Conservation (phyloP, 2,113 vertebrate genomes). For the Dromaius novaehollandiae region DNA sequence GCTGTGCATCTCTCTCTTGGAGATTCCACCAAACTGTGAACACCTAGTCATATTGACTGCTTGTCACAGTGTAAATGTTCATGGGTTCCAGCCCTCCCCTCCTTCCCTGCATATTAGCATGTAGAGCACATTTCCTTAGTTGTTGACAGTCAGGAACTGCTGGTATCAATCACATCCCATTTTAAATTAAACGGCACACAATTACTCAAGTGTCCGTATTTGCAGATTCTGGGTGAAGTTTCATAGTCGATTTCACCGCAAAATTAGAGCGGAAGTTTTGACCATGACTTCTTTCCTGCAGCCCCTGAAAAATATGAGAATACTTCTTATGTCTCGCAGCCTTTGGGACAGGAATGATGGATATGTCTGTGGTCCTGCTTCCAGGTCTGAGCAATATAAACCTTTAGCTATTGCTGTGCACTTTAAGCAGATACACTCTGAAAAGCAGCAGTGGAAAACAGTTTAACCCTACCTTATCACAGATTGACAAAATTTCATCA, state of each 20-base stretch:
- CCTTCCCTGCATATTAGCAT: neutral
- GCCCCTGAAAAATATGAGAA: neutral
- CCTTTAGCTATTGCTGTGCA: neutral
- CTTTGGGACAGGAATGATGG: constrained; percentile 24
- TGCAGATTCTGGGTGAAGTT: neutral
- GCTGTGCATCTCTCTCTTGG: neutral
- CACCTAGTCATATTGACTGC: neutral
- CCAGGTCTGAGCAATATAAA: neutral
- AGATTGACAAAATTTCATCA: constrained; percentile 3
- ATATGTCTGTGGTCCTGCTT: constrained; percentile 6
- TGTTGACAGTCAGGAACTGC: neutral
- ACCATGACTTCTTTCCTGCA: neutral
- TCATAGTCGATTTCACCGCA: neutral
- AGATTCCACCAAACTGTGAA: neutral
- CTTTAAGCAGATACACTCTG: neutral
- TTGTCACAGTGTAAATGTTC: neutral
- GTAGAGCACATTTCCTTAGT: neutral
- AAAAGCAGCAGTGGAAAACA: constrained; percentile 18
- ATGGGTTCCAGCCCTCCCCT: too few relatives aligned
- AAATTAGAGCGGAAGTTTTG: neutral
- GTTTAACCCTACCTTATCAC: constrained; percentile 24
- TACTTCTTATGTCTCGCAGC: neutral
- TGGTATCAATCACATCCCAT: neutral
- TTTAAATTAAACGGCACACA: neutral
- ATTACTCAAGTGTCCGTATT: neutral